Conservation (phyloP, 2,797 vertebrate genomes). For the Myotis myotis region DNA sequence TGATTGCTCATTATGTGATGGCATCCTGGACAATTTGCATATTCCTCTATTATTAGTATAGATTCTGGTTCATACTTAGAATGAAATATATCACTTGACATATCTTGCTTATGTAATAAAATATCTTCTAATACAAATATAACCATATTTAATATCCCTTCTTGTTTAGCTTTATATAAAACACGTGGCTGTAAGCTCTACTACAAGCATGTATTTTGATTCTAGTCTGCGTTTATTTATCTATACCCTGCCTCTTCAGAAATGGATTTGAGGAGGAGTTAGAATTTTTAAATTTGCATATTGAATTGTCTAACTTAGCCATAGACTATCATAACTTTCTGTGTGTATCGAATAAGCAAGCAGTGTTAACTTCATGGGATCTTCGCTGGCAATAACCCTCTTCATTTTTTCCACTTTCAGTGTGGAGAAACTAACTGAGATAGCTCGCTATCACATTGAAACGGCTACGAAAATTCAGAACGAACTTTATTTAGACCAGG, state of each 20-base stretch:
- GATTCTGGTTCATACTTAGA: neutral
- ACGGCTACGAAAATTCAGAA: conserved; percentile 85
- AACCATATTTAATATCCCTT: neutral
- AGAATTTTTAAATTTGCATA: neutral
- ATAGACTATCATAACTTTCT: neutral
- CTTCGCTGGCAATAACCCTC: neutral
- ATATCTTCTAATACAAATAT: neutral
- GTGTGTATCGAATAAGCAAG: neutral
- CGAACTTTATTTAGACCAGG: conserved; percentile 88
- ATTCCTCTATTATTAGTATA: too few relatives aligned
- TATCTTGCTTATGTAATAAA: neutral
- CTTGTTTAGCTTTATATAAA: conserved; percentile 17
- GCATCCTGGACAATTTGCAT: too few relatives aligned
- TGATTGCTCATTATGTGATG: too few relatives aligned
- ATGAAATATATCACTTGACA: neutral
- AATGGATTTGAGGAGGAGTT: conserved; percentile 4
- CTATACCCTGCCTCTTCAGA: neutral
- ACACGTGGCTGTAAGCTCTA: neutral
- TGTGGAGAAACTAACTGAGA: conserved; percentile 88
- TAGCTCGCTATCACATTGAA: conserved; percentile 90
- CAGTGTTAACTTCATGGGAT: neutral
- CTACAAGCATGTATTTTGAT: neutral
- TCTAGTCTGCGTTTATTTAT: neutral
- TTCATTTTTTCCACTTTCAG: conserved; percentile 81
- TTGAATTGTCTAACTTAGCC: neutral